phyloP scores from a whole-genome alignment of 2,113 vertebrate genomes.

The Potamarius usumacintae region DNA sequence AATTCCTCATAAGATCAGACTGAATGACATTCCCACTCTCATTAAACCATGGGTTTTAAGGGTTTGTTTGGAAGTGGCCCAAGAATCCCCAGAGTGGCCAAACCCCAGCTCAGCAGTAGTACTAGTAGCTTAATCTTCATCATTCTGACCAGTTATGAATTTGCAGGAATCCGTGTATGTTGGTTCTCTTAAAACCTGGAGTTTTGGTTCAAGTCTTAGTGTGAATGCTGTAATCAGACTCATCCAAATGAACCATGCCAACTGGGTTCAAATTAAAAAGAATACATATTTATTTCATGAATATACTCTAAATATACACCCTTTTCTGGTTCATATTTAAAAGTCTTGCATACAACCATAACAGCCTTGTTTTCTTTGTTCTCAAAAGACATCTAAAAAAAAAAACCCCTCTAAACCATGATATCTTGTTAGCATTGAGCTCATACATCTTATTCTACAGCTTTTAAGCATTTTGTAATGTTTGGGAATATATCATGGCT shows the following conservation, averaged over 20 bases:
- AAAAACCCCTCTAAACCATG: neutral
- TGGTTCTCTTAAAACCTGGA: neutral
- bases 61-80: neutral
- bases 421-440: neutral
- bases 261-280: neutral
- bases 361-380: neutral
- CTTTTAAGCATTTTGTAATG: neutral
- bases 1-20: neutral
- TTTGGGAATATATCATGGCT: slow-evolving; percentile 64
- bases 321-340: neutral
- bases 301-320: neutral
- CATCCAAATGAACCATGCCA: neutral
- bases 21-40: neutral
- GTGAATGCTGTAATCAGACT: neutral
- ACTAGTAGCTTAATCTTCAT: neutral
- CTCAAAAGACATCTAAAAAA: neutral
- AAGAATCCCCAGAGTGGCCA: neutral
- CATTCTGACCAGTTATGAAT: neutral
- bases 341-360: neutral
- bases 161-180: neutral
- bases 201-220: neutral
- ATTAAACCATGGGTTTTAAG: neutral
- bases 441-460: neutral
- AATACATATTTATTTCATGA: neutral
- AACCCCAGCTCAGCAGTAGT: neutral